phyloP scores from a whole-genome alignment of 2,113 vertebrate species.

The Oryzias celebensis region DNA sequence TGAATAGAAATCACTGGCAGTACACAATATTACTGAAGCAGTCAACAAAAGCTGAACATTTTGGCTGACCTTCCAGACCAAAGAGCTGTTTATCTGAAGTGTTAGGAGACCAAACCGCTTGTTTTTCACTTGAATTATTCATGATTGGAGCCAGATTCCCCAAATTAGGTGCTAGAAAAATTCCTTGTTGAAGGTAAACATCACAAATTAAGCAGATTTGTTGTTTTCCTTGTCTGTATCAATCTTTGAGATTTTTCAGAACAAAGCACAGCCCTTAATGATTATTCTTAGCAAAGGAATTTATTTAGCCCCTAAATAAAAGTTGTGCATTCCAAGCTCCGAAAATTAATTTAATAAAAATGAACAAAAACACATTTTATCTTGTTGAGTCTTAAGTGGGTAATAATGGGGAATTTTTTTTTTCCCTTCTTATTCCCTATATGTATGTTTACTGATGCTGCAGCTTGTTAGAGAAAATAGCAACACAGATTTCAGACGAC shows the following conservation, averaged over 20 bases:
- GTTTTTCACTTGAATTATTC: conserved; percentile 64
- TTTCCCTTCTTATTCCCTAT: no score
- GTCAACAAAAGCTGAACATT: conserved; percentile 10
- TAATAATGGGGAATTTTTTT: no score
- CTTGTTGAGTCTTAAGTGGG: no score
- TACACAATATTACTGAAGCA: conserved; percentile 17
- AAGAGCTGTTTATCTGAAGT: conserved; percentile 62
- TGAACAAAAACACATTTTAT: no score
- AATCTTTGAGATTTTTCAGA: conserved; percentile 12
- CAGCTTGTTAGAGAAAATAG: no score
- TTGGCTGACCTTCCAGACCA: conserved; percentile 49
- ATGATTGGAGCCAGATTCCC: conserved; percentile 64
- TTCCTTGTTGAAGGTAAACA: conserved; percentile 49
- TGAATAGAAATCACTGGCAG: conserved; percentile 40
- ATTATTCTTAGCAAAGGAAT: no score
- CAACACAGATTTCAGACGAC: no score
- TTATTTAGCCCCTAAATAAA: no score
- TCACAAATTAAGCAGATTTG: conserved; percentile 43
- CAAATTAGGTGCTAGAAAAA: conserved; percentile 57
- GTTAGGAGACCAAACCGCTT: conserved; percentile 59
- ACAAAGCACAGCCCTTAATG: no score
- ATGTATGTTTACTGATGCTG: no score
- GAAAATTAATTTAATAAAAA: no score
- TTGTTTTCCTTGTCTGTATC: conserved; percentile 29
- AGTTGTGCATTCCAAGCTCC: no score